Base-by-base conservation (phyloP, 1,140 invertebrate species). In the Archivesica marissinica region DNA sequence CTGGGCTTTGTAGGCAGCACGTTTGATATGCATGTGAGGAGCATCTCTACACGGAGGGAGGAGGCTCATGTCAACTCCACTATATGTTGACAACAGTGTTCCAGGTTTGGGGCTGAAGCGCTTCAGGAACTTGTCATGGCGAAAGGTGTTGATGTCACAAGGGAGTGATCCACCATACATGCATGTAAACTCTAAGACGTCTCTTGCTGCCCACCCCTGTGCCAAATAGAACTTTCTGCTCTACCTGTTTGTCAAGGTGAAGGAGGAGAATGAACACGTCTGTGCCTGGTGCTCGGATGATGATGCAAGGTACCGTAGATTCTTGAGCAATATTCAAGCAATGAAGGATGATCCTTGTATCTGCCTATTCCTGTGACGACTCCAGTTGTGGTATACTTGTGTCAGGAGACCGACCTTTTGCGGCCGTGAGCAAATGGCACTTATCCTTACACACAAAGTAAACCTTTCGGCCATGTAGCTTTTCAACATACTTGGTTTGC, bases 161-260 rank as follows among this genome's bases (percentile, higher is more conserved):
- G 47, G 50, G 6, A 2, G 47, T 47, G 13, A 23, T 30, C 30
- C 17, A 3, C 70, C 70, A 50, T 74, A 74, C 13, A 2, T 2
- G 33, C 70, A 74, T 15, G 28, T 3, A 28, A 74, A 23, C 15
- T 50, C 1, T 2, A 9, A 74, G 70, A 13, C 70, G 38, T 6
- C 70, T 20, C 33, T 74, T 74, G 41, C 50, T 74, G 15, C 70
- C 70, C 0, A 28, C 15, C 2, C 70, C 70, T 28, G 70, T 74
- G 15, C 50, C 70, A 74, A 74, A 74, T 4, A 74, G 9, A 30
- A 74, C 44, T n/a, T n/a, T n/a, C n/a, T n/a, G n/a, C n/a, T n/a
- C n/a, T n/a, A n/a, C n/a, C n/a, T n/a, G n/a, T n/a, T n/a, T n/a
- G n/a, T n/a, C n/a, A n/a, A n/a, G n/a, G n/a, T n/a, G n/a, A n/a